These are phyloP conservation scores for Steromphala cineraria DNA, from an alignment of 2,888 invertebrate species.

Conservation along the genomic window DNA sequence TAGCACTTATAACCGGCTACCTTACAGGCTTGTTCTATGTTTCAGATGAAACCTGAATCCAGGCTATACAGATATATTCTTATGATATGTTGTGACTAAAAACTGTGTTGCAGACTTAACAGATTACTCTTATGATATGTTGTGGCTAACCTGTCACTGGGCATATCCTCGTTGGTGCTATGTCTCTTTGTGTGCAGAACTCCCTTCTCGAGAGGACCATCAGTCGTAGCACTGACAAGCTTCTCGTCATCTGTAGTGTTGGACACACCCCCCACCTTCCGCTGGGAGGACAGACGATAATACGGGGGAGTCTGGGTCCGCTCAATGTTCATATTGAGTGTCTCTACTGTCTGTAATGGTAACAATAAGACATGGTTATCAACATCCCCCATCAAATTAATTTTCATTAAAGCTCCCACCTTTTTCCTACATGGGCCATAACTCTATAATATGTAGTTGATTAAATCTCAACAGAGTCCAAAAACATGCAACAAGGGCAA, in stretches of 20 bases:
- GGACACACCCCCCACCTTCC: slow-evolving; percentile 60
- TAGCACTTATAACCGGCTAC: too few relatives aligned
- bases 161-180: slow-evolving; percentile 72
- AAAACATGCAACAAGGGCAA: too few relatives aligned
- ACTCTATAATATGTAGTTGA: too few relatives aligned
- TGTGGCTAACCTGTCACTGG: slow-evolving; percentile 59
- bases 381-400: background rate
- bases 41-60: too few relatives aligned
- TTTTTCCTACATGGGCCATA: too few relatives aligned
- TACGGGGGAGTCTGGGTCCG: slow-evolving; percentile 98
- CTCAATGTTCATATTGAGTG: slow-evolving; percentile 95
- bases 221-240: slow-evolving; percentile 68
- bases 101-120: background rate
- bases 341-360: slow-evolving; percentile 86
- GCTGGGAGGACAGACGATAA: slow-evolving; percentile 86
- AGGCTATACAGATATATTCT: too few relatives aligned
- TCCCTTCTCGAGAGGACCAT: slow-evolving; percentile 88
- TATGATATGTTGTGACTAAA: too few relatives aligned
- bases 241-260: slow-evolving; percentile 77
- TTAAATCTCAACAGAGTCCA: too few relatives aligned
- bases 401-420: too few relatives aligned
- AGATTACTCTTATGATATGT: background rate
- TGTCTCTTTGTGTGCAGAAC: slow-evolving; percentile 96
- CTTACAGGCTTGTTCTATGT: too few relatives aligned
- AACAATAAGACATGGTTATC: background rate